Evolutionary conservation across 1,140 invertebrate genomes (phyloP).

Genomic region (Caerostris extrusa): DNA sequence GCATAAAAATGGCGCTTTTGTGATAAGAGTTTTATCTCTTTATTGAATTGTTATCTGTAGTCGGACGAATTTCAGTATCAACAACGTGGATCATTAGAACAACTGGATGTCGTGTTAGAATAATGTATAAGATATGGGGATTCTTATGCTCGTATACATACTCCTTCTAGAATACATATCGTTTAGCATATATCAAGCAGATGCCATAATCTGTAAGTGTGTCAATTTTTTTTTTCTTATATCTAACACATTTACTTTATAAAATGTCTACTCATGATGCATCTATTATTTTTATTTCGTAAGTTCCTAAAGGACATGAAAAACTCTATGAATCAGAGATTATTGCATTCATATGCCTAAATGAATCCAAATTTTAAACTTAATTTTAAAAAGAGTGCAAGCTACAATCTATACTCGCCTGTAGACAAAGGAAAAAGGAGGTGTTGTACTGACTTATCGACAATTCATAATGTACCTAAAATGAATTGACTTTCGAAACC

Average conservation of each 20-base stretch:
- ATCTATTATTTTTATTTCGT: no score
- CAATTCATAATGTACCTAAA: no score
- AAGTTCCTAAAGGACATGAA: no score
- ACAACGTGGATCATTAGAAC: neutral
- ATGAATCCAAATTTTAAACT: no score
- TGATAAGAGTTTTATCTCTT: neutral
- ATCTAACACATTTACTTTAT: neutral
- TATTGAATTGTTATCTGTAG: neutral
- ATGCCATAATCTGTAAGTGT: neutral
- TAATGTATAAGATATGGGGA: neutral
- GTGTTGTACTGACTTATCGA: no score
- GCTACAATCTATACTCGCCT: no score
- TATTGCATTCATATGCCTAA: no score
- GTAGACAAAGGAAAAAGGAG: no score
- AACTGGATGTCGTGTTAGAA: neutral
- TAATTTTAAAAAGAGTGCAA: no score
- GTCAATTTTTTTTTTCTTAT: neutral
- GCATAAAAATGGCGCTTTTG: neutral
- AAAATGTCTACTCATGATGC: no score
- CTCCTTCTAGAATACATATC: neutral
- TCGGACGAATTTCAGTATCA: constrained; percentile 9
- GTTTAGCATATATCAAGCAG: neutral
- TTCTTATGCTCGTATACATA: neutral
- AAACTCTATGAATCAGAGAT: no score
- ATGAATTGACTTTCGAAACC: no score